Percentiles rank a stretch among this genome's conserved stretches.
Evolutionary conservation across 64 coral and sea anemone species (phyloP).

Genomic region (Anthopleura sola): DNA sequence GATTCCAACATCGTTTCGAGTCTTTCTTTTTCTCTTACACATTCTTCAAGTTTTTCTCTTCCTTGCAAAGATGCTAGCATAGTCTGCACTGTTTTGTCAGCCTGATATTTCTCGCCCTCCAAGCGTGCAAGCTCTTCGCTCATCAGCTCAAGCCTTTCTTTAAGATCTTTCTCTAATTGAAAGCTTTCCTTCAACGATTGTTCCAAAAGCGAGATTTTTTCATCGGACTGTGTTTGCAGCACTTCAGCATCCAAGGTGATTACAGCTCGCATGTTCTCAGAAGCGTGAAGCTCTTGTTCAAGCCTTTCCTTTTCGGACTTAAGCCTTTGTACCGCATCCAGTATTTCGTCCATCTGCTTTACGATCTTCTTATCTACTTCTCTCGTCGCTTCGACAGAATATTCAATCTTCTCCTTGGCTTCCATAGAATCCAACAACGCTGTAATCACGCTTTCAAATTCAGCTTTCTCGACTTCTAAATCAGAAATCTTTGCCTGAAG

Average conservation of each 20-base stretch:
- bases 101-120: not conserved
- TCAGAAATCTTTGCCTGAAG: not conserved
- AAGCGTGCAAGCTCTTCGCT: not conserved
- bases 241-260: not conserved
- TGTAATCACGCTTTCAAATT: not conserved
- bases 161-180: not conserved
- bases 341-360: not conserved
- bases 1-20: not conserved
- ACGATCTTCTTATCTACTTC: not conserved
- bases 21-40: not conserved
- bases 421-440: not conserved
- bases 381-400: not conserved
- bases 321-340: not conserved
- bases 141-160: not conserved
- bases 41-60: not conserved
- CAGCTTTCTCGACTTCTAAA: not conserved
- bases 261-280: not conserved
- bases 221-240: not conserved
- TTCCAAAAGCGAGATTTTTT: not conserved
- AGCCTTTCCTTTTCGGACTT: not conserved
- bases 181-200: not conserved
- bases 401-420: not conserved
- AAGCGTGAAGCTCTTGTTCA: not conserved
- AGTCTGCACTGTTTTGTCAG: not conserved
- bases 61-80: not conserved